A percentile compares a stretch with the other conserved stretches of the same genome.
Evolutionary conservation across 1,140 invertebrate species (phyloP).

Genomic region (Maconellicoccus hirsutus): DNA sequence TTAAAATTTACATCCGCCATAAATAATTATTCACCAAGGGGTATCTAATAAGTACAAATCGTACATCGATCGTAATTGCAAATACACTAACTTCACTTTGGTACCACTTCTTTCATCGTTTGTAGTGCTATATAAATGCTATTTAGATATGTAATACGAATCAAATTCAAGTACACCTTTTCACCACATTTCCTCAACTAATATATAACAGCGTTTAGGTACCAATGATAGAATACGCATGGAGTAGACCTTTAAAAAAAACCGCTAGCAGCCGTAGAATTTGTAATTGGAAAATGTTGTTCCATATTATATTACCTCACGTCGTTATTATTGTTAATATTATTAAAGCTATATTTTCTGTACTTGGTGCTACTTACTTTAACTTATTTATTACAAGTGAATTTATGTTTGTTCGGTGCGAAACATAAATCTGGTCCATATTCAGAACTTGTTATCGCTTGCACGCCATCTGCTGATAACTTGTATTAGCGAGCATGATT

Average conservation of each 20-base stretch:
- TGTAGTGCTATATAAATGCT: too few relatives aligned
- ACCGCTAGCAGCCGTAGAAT: constrained; percentile 3
- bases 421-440: constrained; percentile 21
- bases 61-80: neutral
- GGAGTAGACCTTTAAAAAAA: neutral
- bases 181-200: too few relatives aligned
- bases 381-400: constrained; percentile 22
- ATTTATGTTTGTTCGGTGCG: constrained; percentile 20
- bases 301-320: constrained; percentile 15
- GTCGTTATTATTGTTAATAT: constrained; percentile 21
- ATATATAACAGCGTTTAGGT: neutral
- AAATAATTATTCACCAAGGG: constrained; percentile 9
- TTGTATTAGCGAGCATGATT: constrained; percentile 16
- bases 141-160: too few relatives aligned
- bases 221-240: neutral
- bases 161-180: too few relatives aligned
- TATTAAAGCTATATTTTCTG: constrained; percentile 20
- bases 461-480: constrained; percentile 18
- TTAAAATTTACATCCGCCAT: constrained; percentile 1
- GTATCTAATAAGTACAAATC: constrained; percentile 9
- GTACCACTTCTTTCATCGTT: too few relatives aligned
- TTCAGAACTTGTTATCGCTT: constrained; percentile 16
- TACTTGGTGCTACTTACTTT: constrained; percentile 13
- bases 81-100: too few relatives aligned
- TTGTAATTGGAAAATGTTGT: constrained; percentile 22